Base-by-base conservation (phyloP, 2,797 vertebrate species). In the Scleropages formosus region DNA sequence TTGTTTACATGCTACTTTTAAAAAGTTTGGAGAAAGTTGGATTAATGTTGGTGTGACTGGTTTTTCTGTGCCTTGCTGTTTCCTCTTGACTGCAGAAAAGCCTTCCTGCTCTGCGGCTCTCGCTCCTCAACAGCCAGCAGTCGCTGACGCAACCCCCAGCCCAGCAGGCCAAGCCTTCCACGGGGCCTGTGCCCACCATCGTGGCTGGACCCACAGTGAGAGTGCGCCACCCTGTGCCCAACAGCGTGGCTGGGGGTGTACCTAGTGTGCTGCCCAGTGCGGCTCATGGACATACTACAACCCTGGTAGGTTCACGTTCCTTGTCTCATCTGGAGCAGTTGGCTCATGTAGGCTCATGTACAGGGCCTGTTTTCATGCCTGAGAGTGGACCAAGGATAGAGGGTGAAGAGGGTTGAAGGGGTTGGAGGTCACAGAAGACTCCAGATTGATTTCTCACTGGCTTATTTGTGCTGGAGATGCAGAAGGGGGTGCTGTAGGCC, bases 71-170 rank as follows among this genome's bases (percentile, higher is more conserved):
- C 26, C 1, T 31, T 20, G n/a, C 12, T 74, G 70, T n/a, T 80
- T 75, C 63, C 80, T 71, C 78, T 61, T 75, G 22, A 87, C 84
- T 89, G 83, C 87, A 96, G 95, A 96, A 95, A 86, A 96, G 94
- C 88, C 92, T 96, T 64, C 95, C 95, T 73, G 94, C 94, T 77
- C 83, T 96, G 84, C 89, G 94, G 85, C 87, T 96, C 86, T 95
- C 94, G 80, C 85, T 95, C 83, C 82, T 95, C 86, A 95, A 86
- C 70, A 95, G 90, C 88, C 94, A 96, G 80, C 93, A 95, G 77
- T 89, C 89, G 80, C 85, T 93, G 85, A 89, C 76, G 78, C 93
- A 92, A 79, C 87, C 89, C 24, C 87, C 93, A 87, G 81, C 83
- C 85, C 82, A 94, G 94, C 82, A 94, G 94, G 85, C 90, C 73